Base-by-base conservation (phyloP, 2,113 vertebrate genomes). In the Toxotes jaculatrix region DNA sequence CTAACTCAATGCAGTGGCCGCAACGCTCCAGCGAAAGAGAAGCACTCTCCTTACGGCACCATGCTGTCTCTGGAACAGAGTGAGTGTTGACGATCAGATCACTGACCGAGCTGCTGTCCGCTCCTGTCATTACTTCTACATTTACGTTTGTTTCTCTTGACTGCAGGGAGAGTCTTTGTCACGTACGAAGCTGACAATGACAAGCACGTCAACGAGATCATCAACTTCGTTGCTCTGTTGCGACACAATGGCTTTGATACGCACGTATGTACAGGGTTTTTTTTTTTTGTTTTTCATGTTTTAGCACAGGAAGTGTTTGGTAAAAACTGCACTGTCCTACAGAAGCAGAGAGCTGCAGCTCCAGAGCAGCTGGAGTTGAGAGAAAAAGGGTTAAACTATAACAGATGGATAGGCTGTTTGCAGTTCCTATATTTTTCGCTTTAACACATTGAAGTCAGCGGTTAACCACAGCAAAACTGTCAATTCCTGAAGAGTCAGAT, bases 191-290 rank as follows among this genome's bases (percentile, higher is more conserved):
- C 94, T 0, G 95, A 96, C 90, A 89, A 86, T 51, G 95, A 96
- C 63, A 91, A 92, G 6, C 95, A 96, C n/a, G 91, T 95, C 65
- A 95, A 95, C 1, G 93, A 96, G 87, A 89, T 96, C 89, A 95
- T 96, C 91, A 95, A 95, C 73, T 96, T 96, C 71, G 95, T 95
- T 3, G 93, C 94, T 31, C 89, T 96, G 88, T 91, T 96, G 88
- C 89, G 95, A 70, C 93, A 93, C 84, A 96, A 96, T 8, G 95
- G 95, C 83, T 96, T 96, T 32, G 95, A 95, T 55, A 95, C 94
- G 0, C 95, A 95, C 0, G 95, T 96, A 88, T 31, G 94, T 68
- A 36, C 36, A 5, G 2, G 36, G 19, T 31, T 31, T 45, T n/a
- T 27, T 6, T 8, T 10, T 66, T 21, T 23, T n/a, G n/a, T 31